Evolutionary conservation across 2,888 invertebrate genomes (phyloP).

Genomic region (Aplocera efformata): DNA sequence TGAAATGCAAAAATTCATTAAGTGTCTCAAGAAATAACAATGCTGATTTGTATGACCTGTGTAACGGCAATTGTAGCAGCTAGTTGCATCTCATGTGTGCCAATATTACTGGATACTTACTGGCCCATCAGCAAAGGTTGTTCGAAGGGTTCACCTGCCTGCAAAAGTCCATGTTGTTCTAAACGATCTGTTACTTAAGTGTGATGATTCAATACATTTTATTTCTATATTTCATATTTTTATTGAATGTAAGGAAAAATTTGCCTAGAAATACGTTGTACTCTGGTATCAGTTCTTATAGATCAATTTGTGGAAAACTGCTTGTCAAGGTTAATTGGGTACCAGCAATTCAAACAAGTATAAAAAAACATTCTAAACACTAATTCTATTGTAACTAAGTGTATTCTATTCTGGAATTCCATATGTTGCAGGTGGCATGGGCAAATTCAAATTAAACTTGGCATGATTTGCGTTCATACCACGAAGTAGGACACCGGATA

Average conservation of each 20-base stretch:
- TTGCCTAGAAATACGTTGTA: no score
- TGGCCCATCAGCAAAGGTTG: slow-evolving; percentile 33
- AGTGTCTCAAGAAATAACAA: slow-evolving; percentile 54
- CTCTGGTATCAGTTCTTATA: no score
- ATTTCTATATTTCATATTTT: slow-evolving; percentile 8
- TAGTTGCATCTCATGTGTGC: slow-evolving; percentile 48
- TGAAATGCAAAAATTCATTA: slow-evolving; percentile 50
- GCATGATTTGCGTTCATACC: no score
- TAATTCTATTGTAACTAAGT: no score
- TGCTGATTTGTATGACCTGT: slow-evolving; percentile 54
- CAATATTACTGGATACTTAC: slow-evolving; percentile 44
- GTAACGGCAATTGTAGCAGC: slow-evolving; percentile 46
- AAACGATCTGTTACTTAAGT: slow-evolving; percentile 27
- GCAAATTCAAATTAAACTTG: no score
- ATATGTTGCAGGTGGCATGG: no score
- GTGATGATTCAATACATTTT: slow-evolving; percentile 10
- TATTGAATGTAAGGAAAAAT: background rate
- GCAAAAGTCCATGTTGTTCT: slow-evolving; percentile 49
- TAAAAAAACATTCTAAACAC: no score
- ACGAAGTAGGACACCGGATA: no score
- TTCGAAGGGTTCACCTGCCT: slow-evolving; percentile 23
- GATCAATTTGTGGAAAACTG: no score
- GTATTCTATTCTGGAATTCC: no score
- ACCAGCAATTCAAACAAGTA: no score
- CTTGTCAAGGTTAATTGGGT: no score